Conservation (phyloP, 2,113 vertebrate genomes). For the Tricholaema leucomelas region DNA sequence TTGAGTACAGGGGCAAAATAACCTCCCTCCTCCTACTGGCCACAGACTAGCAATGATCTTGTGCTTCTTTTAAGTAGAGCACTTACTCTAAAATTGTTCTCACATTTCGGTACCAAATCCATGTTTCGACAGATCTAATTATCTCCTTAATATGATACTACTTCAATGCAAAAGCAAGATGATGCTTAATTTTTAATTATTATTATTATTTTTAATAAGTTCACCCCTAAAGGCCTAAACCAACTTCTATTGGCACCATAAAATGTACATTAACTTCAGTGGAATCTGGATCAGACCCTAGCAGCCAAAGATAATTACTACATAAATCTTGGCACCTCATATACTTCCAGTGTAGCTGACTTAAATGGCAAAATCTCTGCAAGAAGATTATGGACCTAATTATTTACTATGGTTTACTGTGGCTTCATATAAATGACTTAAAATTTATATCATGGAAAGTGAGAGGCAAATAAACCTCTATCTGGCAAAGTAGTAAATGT, state of each 20-base stretch:
- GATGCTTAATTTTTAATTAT: neutral
- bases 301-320: neutral
- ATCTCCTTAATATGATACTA: neutral
- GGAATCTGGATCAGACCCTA: neutral
- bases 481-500: neutral
- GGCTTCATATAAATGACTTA: neutral
- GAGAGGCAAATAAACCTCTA: neutral
- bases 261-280: neutral
- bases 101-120: neutral
- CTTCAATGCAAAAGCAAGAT: neutral
- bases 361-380: neutral
- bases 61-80: neutral
- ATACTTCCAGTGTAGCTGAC: neutral
- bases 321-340: neutral
- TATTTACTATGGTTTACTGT: neutral
- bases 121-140: neutral
- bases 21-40: too few species aligned
- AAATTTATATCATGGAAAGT: neutral
- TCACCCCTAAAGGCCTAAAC: neutral
- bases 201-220: neutral
- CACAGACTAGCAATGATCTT: neutral
- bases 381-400: neutral
- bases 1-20: too few species aligned
- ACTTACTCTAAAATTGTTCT: neutral
- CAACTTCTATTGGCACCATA: neutral